phyloP scores from a whole-genome alignment of 2,797 vertebrate genomes.

The Cossypha caffra region DNA sequence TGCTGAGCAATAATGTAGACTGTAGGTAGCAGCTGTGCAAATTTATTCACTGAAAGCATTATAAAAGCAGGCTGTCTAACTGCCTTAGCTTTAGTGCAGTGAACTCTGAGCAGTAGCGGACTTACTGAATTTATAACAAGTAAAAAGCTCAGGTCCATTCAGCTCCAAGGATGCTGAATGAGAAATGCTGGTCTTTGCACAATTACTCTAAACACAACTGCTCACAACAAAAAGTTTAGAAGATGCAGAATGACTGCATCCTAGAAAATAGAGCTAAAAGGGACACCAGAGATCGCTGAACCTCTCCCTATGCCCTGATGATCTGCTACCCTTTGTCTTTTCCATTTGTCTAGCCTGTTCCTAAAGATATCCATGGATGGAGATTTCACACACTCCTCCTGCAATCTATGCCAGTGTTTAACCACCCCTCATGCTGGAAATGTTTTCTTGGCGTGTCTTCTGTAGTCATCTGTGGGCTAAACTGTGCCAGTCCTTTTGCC shows the following conservation, averaged over 20 bases:
- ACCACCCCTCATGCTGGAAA: neutral
- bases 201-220: neutral
- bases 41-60: conserved; percentile 49
- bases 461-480: neutral
- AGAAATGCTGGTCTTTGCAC: neutral
- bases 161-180: conserved; percentile 25
- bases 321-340: neutral
- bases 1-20: conserved; percentile 56
- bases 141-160: conserved; percentile 45
- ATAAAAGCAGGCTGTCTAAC: conserved; percentile 56
- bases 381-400: neutral
- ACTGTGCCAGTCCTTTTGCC: neutral
- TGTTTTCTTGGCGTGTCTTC: neutral
- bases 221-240: neutral
- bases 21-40: conserved; percentile 65
- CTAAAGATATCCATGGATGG: neutral
- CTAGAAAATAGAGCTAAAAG: neutral
- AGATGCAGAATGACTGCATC: neutral
- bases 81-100: conserved; percentile 52
- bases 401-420: neutral
- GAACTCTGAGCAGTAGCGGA: conserved; percentile 5
- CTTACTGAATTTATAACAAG: conserved; percentile 43
- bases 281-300: neutral
- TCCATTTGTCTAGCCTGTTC: neutral
- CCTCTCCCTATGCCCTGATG: neutral